Base-by-base conservation (phyloP, 1,140 invertebrate species). In the Platyura marginata region DNA sequence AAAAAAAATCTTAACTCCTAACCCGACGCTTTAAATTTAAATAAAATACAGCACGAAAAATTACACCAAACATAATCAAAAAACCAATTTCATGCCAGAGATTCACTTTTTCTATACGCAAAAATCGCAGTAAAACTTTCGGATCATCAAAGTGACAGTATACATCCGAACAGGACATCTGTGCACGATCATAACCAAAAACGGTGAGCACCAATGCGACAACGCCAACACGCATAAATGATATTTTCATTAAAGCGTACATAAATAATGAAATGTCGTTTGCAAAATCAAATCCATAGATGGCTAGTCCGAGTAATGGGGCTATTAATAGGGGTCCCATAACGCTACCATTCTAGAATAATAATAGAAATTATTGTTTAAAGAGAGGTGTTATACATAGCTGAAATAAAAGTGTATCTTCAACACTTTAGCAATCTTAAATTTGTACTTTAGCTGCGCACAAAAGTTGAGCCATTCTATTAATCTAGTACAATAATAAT, bases 281-380 rank as follows among this genome's bases (percentile, higher is more conserved):
- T 0, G 74, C 74, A 60, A 76, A 76, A 53, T 77, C 74, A 47
- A 76, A 76, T 0, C 74, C 74, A 48, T 76, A 76, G 22, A 75
- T 69, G 1, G 71, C 74, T 10, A 77, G 55, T 2, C 74, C 73
- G 29, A 77, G 66, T 40, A 75, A 68, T 0, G 73, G 72, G 1
- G 73, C 74, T 16, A 76, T 70, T 0, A 68, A 56, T 42, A 71
- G 51, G 2, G 74, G 73, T 4, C 71, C 74, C 25, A 76, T 69
- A 11, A 71, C 74, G 48, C 69, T 69, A 36, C 74, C 74, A 47
- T 76, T 77, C 74, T 77, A 57, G 8, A 65, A 63, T 36, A 6
- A 10, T 8, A 44, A 36, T 36, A 38, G 52, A 51, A 50, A 39
- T 40, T 13, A 20, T 29, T 37, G 9, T 10, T 3, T 20, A 39